Base-by-base conservation (phyloP, 2,113 vertebrate genomes). In the Phalacrocorax brasilianus region DNA sequence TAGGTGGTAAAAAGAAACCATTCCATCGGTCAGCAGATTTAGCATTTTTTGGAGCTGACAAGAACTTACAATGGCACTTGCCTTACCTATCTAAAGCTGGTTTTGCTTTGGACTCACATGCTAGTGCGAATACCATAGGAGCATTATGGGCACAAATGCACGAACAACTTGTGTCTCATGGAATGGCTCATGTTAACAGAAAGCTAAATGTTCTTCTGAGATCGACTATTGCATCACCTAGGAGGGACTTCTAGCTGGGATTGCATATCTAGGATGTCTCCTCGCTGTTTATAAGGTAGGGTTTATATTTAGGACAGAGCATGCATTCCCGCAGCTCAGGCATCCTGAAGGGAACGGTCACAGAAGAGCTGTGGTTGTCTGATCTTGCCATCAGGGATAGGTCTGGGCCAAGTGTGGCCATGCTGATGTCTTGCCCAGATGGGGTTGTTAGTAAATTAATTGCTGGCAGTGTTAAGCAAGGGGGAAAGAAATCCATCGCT, bases 261-360 rank as follows among this genome's bases (percentile, higher is more conserved):
- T 56, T 95, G 75, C 75, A 74, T 91, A 89, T 19, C 83, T 61
- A 21, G 61, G 73, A 87, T 91, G 56, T 52, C 78, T 94, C 33
- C 80, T 84, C 0, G 0, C 35, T 72, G 28, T 88, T 88, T 82
- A 61, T 88, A 52, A 90, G 61, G 55, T 59, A 75, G 56, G 33
- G n/a, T 82, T 95, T 95, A 87, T 96, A 94, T 95, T 92, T 96
- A 87, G 96, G 70, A 63, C 1, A 1, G 65, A 68, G 32, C 38
- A n/a, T 8, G 20, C 66, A 76, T 66, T 79, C 50, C 42, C 62
- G 67, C 52, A 63, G 67, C 82, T 70, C 75, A 67, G 92, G 83
- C 76, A 74, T 61, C 79, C 86, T 89, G 87, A 94, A 81, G 61
- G 83, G 84, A 87, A 71, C 7, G 28, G 50, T 58, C 93, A 93